These are phyloP conservation scores for Condylura cristata DNA, from an alignment of 2,113 vertebrate species.

Conservation along the genomic window DNA sequence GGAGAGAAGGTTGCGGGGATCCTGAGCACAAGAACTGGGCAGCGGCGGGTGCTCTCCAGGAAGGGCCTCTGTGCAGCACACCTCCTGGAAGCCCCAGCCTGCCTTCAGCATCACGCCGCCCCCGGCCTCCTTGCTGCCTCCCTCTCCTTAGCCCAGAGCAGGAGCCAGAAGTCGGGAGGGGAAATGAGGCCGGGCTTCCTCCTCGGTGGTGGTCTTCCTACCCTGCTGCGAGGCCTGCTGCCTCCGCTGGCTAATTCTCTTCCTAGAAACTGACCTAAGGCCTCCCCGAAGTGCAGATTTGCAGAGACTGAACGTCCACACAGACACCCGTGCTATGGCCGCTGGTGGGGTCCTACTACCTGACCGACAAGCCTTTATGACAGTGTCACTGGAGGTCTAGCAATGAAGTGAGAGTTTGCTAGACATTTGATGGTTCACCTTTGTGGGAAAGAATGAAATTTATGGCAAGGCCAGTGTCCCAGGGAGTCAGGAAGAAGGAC, in stretches of 20 bases:
- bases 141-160: too few species aligned
- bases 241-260: not conserved
- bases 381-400: not conserved
- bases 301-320: not conserved
- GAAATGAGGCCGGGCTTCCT: not conserved
- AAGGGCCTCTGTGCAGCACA: not conserved
- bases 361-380: not conserved
- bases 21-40: not conserved
- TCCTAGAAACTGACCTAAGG: not conserved
- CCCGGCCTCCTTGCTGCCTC: not conserved
- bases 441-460: conserved; percentile 22
- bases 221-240: not conserved
- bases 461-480: not conserved
- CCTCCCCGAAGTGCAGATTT: not conserved
- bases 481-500: not conserved
- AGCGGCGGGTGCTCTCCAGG: not conserved
- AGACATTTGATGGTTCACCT: not conserved
- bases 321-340: not conserved
- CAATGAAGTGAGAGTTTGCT: not conserved
- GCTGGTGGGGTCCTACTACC: not conserved
- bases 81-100: not conserved
- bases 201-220: not conserved
- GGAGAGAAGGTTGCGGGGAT: not conserved
- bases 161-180: not conserved
- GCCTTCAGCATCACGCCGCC: not conserved